A percentile compares a stretch with the other conserved stretches of the same genome.
These are phyloP conservation scores for Bugula neritina DNA, from an alignment of 2,888 invertebrate species.

Conservation along the genomic window DNA sequence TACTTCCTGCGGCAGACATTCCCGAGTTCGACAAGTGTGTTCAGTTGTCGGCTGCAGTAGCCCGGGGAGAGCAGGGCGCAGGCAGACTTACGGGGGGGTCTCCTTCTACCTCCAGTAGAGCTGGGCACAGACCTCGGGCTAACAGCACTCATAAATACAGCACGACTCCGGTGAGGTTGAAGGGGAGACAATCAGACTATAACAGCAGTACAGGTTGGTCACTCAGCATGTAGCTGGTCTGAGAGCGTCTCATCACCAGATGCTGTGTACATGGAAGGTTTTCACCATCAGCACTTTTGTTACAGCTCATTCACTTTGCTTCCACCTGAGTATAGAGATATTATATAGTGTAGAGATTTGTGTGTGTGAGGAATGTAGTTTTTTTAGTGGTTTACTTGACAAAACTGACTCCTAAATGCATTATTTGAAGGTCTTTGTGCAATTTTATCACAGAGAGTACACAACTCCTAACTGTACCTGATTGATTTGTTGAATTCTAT, in stretches of 20 bases:
- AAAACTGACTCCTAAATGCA: too few species aligned
- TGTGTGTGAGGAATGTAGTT: too few species aligned
- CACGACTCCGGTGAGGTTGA: neutral
- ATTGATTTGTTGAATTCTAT: too few species aligned
- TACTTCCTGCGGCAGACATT: conserved; percentile 10
- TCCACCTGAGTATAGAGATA: too few species aligned
- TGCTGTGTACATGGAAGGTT: neutral
- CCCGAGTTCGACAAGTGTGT: conserved; percentile 23
- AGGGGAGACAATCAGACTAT: neutral
- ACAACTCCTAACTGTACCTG: too few species aligned
- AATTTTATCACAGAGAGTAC: too few species aligned
- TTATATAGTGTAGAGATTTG: too few species aligned
- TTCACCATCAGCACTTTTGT: too few species aligned
- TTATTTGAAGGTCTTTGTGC: too few species aligned
- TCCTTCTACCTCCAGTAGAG: neutral
- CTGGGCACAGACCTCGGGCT: neutral
- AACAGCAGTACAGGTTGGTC: neutral
- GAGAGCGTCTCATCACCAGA: neutral
- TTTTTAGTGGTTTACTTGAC: too few species aligned
- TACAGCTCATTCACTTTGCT: too few species aligned
- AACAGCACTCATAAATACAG: neutral
- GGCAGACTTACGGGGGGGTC: neutral
- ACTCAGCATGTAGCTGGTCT: too few species aligned
- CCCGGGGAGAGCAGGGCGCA: conserved; percentile 22
- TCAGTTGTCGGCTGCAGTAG: conserved; percentile 19